Evolutionary conservation across 2,888 invertebrate species (phyloP), one percentile per base, ranked within the genome.

Genomic region (Synergus japonicus): DNA sequence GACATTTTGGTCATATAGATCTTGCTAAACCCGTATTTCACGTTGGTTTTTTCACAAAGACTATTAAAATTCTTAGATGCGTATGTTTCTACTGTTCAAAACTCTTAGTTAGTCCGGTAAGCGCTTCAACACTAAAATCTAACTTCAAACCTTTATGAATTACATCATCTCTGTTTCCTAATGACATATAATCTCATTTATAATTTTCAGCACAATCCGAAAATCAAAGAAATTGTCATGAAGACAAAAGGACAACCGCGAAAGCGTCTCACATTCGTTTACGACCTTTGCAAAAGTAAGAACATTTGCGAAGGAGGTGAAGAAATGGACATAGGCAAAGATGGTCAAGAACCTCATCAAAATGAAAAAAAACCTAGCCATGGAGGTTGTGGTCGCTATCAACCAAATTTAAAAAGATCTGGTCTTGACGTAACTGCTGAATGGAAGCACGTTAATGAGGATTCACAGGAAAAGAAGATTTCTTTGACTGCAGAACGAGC

Each of bases 1-100:
- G 99, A 2, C 99, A 99, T 93, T 99, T 99, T 93, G 99, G 99
- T 4, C 99, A 99, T 92, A 97, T 99, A 88, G 99, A 99, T 92
- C 93, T 99, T 85, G 97, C 99, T 0, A 99, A 99, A 92, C 99
- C 99, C 29, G 99, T 99, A 0, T 99, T 98, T 93, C 99, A 99
- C 92, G 97, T 99, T 90, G 99, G 99, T 58, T 99, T 99, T 90
- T 94, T 99, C 77, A 98, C 98, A 54, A 99, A 99, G 93, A 97
- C 97, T 0, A 97, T 99, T 84, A 99, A 99, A 93, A 95, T 98
- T 81, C 93, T 99, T n/a, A 94, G 99, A 93, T 99, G 99, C 93
- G 99, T 99, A 37, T 99, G 99, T 92, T 99, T 99, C 92, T 99
- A 98, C 92, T 99, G 99, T 92, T 99, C 99, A 67, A 99, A 98